phyloP scores from a whole-genome alignment of 2,797 vertebrate species.

The Petrocephalus sullivani region DNA sequence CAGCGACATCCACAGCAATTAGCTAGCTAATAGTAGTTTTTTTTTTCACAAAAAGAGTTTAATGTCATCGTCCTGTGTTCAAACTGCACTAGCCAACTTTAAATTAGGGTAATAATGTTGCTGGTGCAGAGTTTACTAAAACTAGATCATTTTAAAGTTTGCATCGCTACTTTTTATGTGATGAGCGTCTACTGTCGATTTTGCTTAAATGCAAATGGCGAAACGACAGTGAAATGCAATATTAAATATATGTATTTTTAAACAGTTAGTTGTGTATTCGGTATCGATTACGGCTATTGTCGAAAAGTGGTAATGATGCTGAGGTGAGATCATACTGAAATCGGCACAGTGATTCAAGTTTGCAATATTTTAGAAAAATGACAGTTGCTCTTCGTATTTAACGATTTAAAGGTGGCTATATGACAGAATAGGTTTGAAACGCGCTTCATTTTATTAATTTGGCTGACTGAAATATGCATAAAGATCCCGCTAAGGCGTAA shows the following conservation, averaged over 20 bases:
- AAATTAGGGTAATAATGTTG: background rate
- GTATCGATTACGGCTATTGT: background rate
- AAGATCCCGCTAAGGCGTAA: background rate
- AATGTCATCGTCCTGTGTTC: background rate
- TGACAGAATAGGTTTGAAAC: background rate
- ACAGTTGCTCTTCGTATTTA: background rate
- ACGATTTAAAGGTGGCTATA: background rate
- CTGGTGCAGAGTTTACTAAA: background rate
- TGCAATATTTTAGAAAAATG: background rate
- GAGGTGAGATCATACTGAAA: background rate
- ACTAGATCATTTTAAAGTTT: conserved; percentile 4
- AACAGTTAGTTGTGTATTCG: background rate
- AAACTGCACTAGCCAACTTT: background rate
- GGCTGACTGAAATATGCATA: background rate
- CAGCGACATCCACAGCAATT: background rate
- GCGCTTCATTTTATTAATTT: background rate
- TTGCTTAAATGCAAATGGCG: background rate
- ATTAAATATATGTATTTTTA: background rate
- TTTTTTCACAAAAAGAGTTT: background rate
- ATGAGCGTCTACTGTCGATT: background rate
- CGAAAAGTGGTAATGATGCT: background rate
- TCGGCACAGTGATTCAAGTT: background rate
- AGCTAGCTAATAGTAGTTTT: conserved; percentile 2
- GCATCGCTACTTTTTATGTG: background rate
- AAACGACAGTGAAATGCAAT: background rate